Evolutionary conservation across 2,888 invertebrate genomes (phyloP).

Genomic region (Phengaris arion): DNA sequence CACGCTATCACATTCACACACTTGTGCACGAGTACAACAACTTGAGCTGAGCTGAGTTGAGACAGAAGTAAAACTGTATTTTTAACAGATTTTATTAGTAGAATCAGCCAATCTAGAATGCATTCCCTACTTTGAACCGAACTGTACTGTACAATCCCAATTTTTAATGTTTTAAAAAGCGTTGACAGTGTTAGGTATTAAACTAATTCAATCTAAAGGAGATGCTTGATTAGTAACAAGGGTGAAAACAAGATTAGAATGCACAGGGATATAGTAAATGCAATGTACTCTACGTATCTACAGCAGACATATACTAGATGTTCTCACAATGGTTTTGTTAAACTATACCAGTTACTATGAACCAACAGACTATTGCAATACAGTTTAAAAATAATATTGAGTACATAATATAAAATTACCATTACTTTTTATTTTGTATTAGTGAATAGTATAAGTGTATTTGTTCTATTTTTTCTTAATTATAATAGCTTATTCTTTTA

Average conservation of each 20-base stretch:
- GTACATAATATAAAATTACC: not conserved
- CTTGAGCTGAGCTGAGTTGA: too few species aligned
- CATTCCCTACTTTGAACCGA: too few species aligned
- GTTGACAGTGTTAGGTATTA: slow-evolving; percentile 4
- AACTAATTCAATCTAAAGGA: not conserved
- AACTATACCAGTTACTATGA: not conserved
- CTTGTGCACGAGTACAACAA: too few species aligned
- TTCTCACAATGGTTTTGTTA: slow-evolving; percentile 39
- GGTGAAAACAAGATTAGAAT: slow-evolving; percentile 34
- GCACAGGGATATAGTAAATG: slow-evolving; percentile 46
- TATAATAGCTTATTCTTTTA: too few species aligned
- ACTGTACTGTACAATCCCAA: too few species aligned
- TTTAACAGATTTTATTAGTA: too few species aligned
- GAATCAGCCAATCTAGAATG: too few species aligned
- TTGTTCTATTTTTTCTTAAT: not conserved
- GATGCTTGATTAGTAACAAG: slow-evolving; percentile 25
- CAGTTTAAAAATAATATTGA: not conserved
- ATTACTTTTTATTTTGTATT: not conserved
- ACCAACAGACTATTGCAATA: slow-evolving; percentile 27
- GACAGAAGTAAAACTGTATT: too few species aligned
- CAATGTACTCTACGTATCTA: slow-evolving; percentile 53
- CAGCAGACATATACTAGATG: slow-evolving; percentile 32
- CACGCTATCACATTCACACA: too few species aligned
- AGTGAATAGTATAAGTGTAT: not conserved
- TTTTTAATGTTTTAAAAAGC: too few species aligned